These are phyloP conservation scores for Turdus rufiventris DNA, from an alignment of 2,113 vertebrate genomes.

Conservation along the genomic window DNA sequence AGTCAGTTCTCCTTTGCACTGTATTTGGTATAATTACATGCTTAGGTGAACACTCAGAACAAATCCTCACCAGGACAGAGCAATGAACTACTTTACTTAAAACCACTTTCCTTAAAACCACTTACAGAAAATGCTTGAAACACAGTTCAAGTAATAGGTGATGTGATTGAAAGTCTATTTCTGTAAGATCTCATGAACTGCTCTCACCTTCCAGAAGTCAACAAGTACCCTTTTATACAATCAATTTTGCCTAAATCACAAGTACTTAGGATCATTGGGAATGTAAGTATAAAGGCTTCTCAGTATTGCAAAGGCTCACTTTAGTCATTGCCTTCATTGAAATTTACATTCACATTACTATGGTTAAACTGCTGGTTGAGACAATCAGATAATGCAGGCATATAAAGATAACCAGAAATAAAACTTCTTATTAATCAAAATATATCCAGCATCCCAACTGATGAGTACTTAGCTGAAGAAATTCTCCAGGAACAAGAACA, in stretches of 20 bases:
- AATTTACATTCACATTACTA: background rate
- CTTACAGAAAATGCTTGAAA: background rate
- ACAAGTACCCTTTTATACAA: background rate
- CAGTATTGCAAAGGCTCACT: background rate
- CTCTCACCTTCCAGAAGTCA: background rate
- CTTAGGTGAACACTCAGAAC: background rate
- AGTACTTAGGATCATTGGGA: background rate
- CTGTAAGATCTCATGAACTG: background rate
- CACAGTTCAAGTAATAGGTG: background rate
- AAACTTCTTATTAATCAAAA: background rate
- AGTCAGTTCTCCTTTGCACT: background rate
- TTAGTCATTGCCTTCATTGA: background rate
- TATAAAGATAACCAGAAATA: background rate
- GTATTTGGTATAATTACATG: background rate
- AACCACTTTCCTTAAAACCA: background rate
- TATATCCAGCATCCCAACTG: background rate
- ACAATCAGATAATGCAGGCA: background rate
- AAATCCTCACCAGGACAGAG: background rate
- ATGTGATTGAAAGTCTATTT: background rate
- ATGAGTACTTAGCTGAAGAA: background rate
- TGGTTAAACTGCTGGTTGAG: background rate
- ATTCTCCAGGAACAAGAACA: background rate
- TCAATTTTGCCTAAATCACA: background rate
- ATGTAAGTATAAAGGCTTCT: background rate
- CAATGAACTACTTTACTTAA: background rate